Evolutionary conservation across 2,797 vertebrate species (phyloP).

Genomic region (Rachycentron canadum): DNA sequence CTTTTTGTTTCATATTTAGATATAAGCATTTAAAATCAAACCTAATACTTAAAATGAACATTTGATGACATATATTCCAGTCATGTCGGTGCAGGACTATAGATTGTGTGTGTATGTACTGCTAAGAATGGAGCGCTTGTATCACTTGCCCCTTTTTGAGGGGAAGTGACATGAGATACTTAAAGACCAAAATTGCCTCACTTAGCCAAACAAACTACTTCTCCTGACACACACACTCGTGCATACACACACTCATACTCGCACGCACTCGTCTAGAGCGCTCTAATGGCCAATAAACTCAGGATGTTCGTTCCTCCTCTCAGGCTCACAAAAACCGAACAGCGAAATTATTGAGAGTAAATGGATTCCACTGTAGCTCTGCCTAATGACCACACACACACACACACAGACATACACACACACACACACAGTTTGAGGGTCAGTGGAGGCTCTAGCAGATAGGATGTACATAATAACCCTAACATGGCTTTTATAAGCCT

Average conservation of each 20-base stretch:
- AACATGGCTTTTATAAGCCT: conserved; percentile 82
- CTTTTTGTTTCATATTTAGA: conserved; percentile 10
- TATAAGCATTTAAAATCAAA: conserved; percentile 26
- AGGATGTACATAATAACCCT: conserved; percentile 79
- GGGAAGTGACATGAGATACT: conserved; percentile 84
- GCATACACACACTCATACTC: conserved; percentile 11
- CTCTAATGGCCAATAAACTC: conserved; percentile 87
- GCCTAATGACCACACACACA: conserved; percentile 76
- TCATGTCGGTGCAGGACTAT: conserved; percentile 9
- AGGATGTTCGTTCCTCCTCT: conserved; percentile 82
- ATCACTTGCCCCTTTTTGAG: conserved; percentile 77
- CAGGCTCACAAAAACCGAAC: conserved; percentile 79
- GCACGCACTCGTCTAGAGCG: conserved; percentile 40
- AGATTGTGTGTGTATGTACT: conserved; percentile 34
- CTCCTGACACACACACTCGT: conserved; percentile 36
- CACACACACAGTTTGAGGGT: conserved; percentile 60
- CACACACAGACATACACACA: conserved; percentile 45
- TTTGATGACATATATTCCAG: conserved; percentile 29
- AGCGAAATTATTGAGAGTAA: conserved; percentile 81
- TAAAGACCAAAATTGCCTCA: conserved; percentile 84
- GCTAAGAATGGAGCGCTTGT: conserved; percentile 70
- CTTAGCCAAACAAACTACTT: conserved; percentile 83
- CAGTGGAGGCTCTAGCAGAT: conserved; percentile 73
- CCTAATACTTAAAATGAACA: conserved; percentile 2
- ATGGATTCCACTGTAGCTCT: conserved; percentile 77